Conservation (phyloP, 2,113 vertebrate genomes). For the Okapia johnstoni region DNA sequence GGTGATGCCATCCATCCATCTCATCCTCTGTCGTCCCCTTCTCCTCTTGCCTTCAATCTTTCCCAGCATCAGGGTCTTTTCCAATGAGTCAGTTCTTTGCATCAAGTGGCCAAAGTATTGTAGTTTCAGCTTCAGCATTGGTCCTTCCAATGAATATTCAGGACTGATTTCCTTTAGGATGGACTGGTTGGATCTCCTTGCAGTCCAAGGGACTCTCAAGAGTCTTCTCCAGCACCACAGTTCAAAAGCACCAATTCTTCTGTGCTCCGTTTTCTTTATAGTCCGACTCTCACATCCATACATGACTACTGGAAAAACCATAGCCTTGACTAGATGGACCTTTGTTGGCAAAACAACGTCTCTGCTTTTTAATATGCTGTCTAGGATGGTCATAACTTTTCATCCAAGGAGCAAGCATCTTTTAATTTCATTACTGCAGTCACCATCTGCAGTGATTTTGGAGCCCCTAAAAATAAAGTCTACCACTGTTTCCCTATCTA, state of each 20-base stretch:
- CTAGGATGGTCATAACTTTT: background rate
- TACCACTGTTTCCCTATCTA: background rate
- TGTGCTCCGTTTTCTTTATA: accelerated
- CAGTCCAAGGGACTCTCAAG: background rate
- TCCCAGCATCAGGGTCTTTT: background rate
- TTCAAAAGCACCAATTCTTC: background rate
- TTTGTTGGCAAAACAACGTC: background rate
- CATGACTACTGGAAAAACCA: background rate
- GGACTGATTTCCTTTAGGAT: background rate
- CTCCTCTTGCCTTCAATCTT: background rate
- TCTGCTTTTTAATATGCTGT: background rate
- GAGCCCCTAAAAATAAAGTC: background rate
- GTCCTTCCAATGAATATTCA: background rate
- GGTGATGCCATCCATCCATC: background rate
- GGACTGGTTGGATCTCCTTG: background rate
- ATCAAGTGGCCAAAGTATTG: background rate
- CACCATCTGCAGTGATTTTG: background rate
- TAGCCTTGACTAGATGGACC: background rate
- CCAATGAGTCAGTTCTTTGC: accelerated
- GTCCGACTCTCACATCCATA: background rate
- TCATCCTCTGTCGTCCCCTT: accelerated
- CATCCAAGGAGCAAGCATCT: accelerated
- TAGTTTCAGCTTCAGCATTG: background rate
- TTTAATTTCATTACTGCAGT: background rate
- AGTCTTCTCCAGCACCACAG: background rate